phyloP scores from a whole-genome alignment of 2,888 invertebrate species.

The Leptinotarsa haldemani region DNA sequence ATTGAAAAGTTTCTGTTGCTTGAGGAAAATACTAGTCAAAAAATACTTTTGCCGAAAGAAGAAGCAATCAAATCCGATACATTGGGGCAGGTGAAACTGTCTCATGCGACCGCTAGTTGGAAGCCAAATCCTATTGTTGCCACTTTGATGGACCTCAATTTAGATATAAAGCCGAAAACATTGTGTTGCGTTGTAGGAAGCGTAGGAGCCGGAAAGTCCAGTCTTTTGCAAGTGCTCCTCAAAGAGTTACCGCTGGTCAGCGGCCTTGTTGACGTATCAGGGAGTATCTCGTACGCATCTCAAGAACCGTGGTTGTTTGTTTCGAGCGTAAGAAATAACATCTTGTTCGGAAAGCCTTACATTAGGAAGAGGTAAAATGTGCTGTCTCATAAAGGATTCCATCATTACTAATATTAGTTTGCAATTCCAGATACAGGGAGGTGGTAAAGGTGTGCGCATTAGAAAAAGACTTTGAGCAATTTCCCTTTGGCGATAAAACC shows the following conservation, averaged over 20 bases:
- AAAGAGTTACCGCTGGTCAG: slow-evolving; percentile 75
- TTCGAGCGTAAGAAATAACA: slow-evolving; percentile 81
- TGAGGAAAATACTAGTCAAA: slow-evolving; percentile 47
- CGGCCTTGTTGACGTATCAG: slow-evolving; percentile 74
- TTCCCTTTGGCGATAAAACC: slow-evolving; percentile 80
- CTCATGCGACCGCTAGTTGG: slow-evolving; percentile 55
- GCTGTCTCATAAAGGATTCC: background rate
- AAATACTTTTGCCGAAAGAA: slow-evolving; percentile 23
- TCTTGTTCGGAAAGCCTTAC: slow-evolving; percentile 79
- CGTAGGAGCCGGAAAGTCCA: slow-evolving; percentile 79
- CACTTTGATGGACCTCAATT: slow-evolving; percentile 66
- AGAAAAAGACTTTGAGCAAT: slow-evolving; percentile 75
- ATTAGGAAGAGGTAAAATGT: slow-evolving; percentile 66
- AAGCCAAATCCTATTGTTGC: slow-evolving; percentile 55
- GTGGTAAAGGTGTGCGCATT: slow-evolving; percentile 75
- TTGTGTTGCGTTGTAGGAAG: slow-evolving; percentile 69
- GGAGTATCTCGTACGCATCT: slow-evolving; percentile 77
- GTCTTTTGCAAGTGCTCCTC: slow-evolving; percentile 76
- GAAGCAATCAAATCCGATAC: slow-evolving; percentile 27
- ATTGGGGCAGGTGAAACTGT: slow-evolving; percentile 43
- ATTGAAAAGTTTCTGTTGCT: slow-evolving; percentile 55
- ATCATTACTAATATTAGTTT: background rate
- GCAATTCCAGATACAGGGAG: slow-evolving; percentile 53
- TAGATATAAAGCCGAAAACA: slow-evolving; percentile 67
- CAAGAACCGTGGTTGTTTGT: slow-evolving; percentile 86